Evolutionary conservation across 2,113 vertebrate species (phyloP), one percentile per base, ranked within the genome.

Genomic region (Azemiops feae): DNA sequence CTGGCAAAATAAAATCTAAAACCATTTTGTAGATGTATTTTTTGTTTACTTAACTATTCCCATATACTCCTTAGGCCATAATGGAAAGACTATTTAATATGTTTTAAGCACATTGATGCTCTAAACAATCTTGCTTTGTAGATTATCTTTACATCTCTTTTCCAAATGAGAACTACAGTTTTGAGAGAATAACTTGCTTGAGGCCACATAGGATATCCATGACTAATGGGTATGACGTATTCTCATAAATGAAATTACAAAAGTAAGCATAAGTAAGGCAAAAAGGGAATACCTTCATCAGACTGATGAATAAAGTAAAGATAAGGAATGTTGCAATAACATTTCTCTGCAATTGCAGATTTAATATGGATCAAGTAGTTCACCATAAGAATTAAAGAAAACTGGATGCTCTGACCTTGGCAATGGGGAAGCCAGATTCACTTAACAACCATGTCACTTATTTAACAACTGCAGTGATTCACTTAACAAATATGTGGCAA

Each of bases 311-410:
- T 96, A 94, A 97, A 97, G 95, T 96, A 95, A 95, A 96, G 96
- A 96, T 96, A 98, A 95, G 95, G 96, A 96, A 95, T 97, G 97
- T 98, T 98, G 97, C 98, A 97, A 97, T 97, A 98, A 97, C 97
- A 97, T 98, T 98, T 39, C 39, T 58, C 45, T 97, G 97, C 97
- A 96, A 95, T 95, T 97, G 98, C 96, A 97, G 96, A 97, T 98
- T 98, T 97, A 96, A 96, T 97, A 98, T 97, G 97, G 97, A 98
- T 98, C 97, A 97, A 96, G 91, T 94, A 92, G 54, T 96, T 96
- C 96, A 96, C 95, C 95, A 96, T 96, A 52, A 39, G 95, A 94
- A 93, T 92, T 96, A 95, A 94, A 96, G 95, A 97, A 97, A 97
- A 97, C 96, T 96, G 97, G 96, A 97, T 95, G 97, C 95, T 93